phyloP scores from a whole-genome alignment of 2,888 invertebrate genomes.

The Julus scandinavius region DNA sequence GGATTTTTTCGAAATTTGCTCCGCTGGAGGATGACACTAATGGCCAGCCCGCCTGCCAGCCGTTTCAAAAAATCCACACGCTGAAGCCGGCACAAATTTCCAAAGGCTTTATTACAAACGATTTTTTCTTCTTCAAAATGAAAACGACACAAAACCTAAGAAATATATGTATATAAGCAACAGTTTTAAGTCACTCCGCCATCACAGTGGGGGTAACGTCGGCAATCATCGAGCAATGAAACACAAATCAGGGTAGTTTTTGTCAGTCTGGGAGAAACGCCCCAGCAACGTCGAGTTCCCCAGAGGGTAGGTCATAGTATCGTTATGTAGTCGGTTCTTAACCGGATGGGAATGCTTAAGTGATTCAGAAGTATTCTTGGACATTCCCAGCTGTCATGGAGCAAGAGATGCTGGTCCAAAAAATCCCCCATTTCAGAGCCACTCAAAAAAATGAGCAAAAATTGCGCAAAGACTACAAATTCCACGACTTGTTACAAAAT shows the following conservation, averaged over 20 bases:
- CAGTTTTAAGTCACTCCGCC: conserved; percentile 44
- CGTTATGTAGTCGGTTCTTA: no score
- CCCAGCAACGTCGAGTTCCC: not conserved
- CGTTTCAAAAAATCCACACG: not conserved
- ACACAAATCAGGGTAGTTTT: conserved; percentile 32
- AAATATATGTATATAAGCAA: conserved; percentile 54
- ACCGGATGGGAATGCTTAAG: not conserved
- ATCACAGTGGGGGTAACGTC: conserved; percentile 38
- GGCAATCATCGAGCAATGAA: conserved; percentile 17
- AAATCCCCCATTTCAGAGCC: no score
- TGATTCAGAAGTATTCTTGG: not conserved
- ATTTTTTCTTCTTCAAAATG: conserved; percentile 51
- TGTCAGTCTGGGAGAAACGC: conserved; percentile 16
- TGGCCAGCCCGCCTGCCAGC: conserved; percentile 26
- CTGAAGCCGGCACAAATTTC: not conserved
- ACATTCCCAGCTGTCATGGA: not conserved
- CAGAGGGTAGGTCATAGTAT: no score
- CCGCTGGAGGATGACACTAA: not conserved
- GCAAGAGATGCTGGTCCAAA: no score
- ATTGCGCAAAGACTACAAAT: no score
- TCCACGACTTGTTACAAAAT: no score
- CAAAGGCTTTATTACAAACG: conserved; percentile 54
- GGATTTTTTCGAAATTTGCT: not conserved
- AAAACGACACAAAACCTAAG: conserved; percentile 54
- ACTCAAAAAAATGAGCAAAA: no score